Evolutionary conservation across 2,888 invertebrate species (phyloP), one percentile per base, ranked within the genome.

Genomic region (Limnephilus rhombicus): DNA sequence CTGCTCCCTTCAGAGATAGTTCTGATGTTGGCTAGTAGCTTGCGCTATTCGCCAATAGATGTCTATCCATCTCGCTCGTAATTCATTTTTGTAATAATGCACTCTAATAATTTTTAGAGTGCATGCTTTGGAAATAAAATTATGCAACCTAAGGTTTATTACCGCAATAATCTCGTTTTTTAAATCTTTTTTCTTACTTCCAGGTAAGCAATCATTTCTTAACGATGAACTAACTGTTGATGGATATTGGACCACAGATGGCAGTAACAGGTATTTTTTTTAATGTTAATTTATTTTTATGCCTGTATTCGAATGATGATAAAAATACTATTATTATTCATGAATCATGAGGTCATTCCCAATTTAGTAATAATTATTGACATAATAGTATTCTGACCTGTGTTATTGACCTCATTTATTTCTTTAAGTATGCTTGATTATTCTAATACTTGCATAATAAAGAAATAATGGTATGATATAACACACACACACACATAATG

Each of bases 381-480:
- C 31, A 18, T 83, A 45, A 45, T 45, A 5, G 5, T 45, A 34
- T 83, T 83, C 31, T 34, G 34, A 83, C 34, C 31, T 13, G 82
- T 31, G 34, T 83, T 37, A 83, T 83, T 83, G 82, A 83, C 34
- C 82, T 83, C 82, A 37, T 34, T 68, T 68, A 68, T 68, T 24
- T 68, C 68, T n/a, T 9, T 9, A 24, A 68, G 24, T 68, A n/a
- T 24, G 24, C 68, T 68, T 68, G 68, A 68, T 68, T 68, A 68
- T 68, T 9, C 24, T 68, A 68, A 68, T 68, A 68, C 7, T 68
- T 24, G 24, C 24, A 9, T 68, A 68, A 68, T 68, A 24, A 68
- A 68, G 68, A 68, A 68, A 68, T 68, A 68, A 68, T 68, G 24
- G 24, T 24, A 68, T 7, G 9, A 68, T 68, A 53, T 49, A 41